Evolutionary conservation across 2,797 vertebrate species (phyloP).

Genomic region (Gymnothorax reevesii): DNA sequence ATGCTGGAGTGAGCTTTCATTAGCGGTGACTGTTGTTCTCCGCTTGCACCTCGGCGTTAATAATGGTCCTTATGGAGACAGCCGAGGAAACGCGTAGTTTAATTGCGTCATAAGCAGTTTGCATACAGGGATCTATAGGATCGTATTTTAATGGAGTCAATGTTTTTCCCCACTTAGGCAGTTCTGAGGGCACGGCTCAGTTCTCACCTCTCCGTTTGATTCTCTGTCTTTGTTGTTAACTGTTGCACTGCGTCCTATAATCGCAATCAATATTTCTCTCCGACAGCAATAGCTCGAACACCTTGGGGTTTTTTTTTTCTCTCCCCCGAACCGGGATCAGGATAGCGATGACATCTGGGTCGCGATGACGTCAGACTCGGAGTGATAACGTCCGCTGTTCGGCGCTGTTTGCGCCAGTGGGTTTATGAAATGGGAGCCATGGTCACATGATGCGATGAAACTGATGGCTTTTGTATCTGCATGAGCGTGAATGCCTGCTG

Average conservation of each 20-base stretch:
- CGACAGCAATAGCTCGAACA: background rate
- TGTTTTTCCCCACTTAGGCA: background rate
- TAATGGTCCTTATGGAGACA: background rate
- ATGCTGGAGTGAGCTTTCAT: constrained; percentile 52
- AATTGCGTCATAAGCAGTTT: constrained; percentile 10
- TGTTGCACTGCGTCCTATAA: constrained; percentile 12
- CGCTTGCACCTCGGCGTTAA: constrained; percentile 51
- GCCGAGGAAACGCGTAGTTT: background rate
- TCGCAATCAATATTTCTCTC: constrained; percentile 21
- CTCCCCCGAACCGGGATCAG: background rate
- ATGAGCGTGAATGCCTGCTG: background rate
- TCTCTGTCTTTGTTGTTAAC: background rate
- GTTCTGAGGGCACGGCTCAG: background rate
- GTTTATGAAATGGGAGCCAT: background rate
- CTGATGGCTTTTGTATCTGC: background rate
- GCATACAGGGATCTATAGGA: background rate
- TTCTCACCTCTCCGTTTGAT: background rate
- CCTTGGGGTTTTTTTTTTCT: background rate
- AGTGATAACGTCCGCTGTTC: background rate
- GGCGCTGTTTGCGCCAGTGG: background rate
- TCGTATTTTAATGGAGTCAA: background rate
- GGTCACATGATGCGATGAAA: constrained; percentile 4
- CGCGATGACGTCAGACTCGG: background rate
- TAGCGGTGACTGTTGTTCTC: constrained; percentile 54
- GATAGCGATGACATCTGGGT: background rate